phyloP scores from a whole-genome alignment of 2,888 invertebrate genomes.

The Drosophila merina region DNA sequence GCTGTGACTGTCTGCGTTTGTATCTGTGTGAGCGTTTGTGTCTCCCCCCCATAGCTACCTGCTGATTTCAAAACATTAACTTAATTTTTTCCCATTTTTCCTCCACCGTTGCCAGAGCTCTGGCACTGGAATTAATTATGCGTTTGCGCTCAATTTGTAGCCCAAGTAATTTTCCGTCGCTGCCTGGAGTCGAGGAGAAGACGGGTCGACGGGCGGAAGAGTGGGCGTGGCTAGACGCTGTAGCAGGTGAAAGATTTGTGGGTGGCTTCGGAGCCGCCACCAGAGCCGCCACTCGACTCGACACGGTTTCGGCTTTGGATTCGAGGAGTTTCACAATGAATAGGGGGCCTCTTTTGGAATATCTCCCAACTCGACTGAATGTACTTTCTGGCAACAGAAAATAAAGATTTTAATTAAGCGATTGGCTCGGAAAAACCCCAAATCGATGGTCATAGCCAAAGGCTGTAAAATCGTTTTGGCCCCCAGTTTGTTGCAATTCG shows the following conservation, averaged over 20 bases:
- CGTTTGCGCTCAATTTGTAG: slow-evolving; percentile 81
- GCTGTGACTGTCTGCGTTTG: slow-evolving; percentile 29
- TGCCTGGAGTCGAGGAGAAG: neutral
- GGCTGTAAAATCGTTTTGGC: neutral
- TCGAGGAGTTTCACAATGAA: slow-evolving; percentile 64
- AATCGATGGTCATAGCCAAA: slow-evolving; percentile 51
- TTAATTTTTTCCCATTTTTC: slow-evolving; percentile 66
- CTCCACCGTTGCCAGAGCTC: slow-evolving; percentile 16
- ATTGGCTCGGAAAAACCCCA: slow-evolving; percentile 56
- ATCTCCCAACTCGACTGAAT: neutral
- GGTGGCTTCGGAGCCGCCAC: slow-evolving; percentile 49
- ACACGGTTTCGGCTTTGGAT: slow-evolving; percentile 30
- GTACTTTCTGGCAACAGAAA: slow-evolving; percentile 34
- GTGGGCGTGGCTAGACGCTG: slow-evolving; percentile 21
- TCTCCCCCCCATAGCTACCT: slow-evolving; percentile 56
- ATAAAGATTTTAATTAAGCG: slow-evolving; percentile 77
- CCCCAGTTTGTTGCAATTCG: slow-evolving; percentile 15
- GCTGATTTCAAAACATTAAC: slow-evolving; percentile 73
- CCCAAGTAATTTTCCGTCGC: slow-evolving; percentile 56
- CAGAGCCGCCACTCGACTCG: slow-evolving; percentile 11
- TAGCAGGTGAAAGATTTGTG: slow-evolving; percentile 71
- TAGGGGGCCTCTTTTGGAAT: slow-evolving; percentile 48
- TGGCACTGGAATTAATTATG: slow-evolving; percentile 77
- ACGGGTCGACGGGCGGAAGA: neutral
- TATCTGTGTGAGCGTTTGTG: slow-evolving; percentile 24